Evolutionary conservation across 1,140 invertebrate species (phyloP).

Genomic region (Ooceraea biroi): DNA sequence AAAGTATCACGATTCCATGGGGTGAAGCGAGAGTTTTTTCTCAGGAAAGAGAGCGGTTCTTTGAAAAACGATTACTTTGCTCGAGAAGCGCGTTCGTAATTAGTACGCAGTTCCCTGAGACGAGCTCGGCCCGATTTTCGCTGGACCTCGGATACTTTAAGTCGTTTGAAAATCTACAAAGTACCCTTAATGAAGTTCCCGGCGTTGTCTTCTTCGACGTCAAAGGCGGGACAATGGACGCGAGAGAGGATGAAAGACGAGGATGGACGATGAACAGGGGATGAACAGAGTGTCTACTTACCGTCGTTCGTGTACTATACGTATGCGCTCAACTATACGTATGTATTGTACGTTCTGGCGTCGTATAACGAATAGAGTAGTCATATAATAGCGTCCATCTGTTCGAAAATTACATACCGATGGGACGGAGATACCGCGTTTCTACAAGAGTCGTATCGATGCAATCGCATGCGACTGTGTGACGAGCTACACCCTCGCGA

Average conservation of each 20-base stretch:
- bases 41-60: slow-evolving; percentile 23
- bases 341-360: not conserved
- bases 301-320: not conserved
- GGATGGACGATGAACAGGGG: not conserved
- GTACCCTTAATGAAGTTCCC: slow-evolving; percentile 58
- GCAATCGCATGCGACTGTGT: slow-evolving; percentile 35
- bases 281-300: not conserved
- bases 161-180: slow-evolving; percentile 62
- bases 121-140: slow-evolving; percentile 37
- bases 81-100: slow-evolving; percentile 52
- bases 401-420: slow-evolving; percentile 60
- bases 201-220: slow-evolving; percentile 35
- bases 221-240: slow-evolving; percentile 49
- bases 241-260: not conserved
- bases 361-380: not conserved
- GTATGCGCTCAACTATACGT: not conserved
- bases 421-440: slow-evolving; percentile 34
- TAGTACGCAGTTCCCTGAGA: slow-evolving; percentile 56
- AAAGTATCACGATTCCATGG: slow-evolving; percentile 50
- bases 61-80: slow-evolving; percentile 58
- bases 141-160: slow-evolving; percentile 32
- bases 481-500: slow-evolving; percentile 14
- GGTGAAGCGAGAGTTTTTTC: slow-evolving; percentile 8
- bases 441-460: not conserved
- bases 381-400: slow-evolving; percentile 47